Conservation (phyloP, 2,797 vertebrate genomes). For the Myiotriccus ornatus region DNA sequence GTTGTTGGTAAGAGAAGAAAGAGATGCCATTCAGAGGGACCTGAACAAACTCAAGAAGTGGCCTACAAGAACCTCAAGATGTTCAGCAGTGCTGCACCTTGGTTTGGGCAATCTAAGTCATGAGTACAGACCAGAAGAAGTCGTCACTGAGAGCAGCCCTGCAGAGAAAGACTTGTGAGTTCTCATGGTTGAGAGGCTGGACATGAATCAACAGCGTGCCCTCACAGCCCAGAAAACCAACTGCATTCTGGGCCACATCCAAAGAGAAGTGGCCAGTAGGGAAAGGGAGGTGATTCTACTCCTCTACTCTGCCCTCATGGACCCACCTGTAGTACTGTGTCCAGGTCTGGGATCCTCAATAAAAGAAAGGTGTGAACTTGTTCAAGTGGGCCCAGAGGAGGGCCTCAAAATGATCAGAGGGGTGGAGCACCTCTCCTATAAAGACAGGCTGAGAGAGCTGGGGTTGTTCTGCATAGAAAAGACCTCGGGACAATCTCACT, state of each 20-base stretch:
- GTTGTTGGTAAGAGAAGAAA: not conserved
- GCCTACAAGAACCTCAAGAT: not conserved
- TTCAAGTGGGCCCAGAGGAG: not conserved
- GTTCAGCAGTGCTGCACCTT: rapidly evolving
- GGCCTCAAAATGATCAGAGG: not conserved
- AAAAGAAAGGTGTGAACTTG: not conserved
- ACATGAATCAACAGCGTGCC: not conserved
- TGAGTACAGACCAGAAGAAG: not conserved
- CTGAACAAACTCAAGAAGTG: not conserved
- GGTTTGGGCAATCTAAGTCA: not conserved
- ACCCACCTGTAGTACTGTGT: too few relatives aligned
- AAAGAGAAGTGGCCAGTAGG: not conserved
- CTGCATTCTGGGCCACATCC: not conserved
- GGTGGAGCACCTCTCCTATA: not conserved
- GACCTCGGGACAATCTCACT: not conserved
- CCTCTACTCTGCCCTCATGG: not conserved
- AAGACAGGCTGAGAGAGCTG: not conserved
- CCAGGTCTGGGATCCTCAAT: not conserved
- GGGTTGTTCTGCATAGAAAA: not conserved
- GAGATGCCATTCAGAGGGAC: not conserved
- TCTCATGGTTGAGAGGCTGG: not conserved
- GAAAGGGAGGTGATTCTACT: not conserved
- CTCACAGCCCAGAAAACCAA: not conserved
- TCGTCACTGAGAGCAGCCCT: not conserved
- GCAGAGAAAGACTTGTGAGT: not conserved